These are phyloP conservation scores for Phrixothrix hirtus DNA, from an alignment of 2,888 invertebrate genomes.

Conservation along the genomic window DNA sequence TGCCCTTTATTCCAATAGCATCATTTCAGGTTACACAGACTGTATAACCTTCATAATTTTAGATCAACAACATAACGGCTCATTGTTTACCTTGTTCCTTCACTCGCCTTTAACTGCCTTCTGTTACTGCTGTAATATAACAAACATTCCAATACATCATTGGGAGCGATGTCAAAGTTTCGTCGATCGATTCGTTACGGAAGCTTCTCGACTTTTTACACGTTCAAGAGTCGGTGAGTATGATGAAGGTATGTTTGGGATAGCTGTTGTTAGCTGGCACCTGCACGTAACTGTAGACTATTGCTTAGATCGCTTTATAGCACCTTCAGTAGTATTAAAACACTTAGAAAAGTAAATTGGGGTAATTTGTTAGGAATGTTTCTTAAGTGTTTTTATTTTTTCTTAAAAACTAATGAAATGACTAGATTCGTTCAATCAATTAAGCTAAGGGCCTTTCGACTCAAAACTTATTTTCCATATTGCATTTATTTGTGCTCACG, in stretches of 20 bases:
- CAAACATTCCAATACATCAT: slow-evolving; percentile 79
- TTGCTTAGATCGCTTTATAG: background rate
- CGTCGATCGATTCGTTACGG: slow-evolving; percentile 86
- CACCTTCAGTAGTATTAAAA: background rate
- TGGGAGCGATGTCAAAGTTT: slow-evolving; percentile 91
- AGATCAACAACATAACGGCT: slow-evolving; percentile 86
- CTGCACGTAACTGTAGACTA: slow-evolving; percentile 4
- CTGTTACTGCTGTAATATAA: slow-evolving; percentile 88
- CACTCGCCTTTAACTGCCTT: slow-evolving; percentile 92
- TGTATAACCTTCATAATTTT: too few species aligned
- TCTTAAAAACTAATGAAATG: background rate
- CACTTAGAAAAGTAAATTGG: background rate
- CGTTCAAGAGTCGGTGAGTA: slow-evolving; percentile 78
- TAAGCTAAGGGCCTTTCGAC: too few species aligned
- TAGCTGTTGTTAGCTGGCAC: slow-evolving; percentile 24
- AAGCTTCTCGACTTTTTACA: slow-evolving; percentile 82
- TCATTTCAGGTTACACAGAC: too few species aligned
- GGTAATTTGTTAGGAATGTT: background rate
- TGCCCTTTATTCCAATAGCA: too few species aligned
- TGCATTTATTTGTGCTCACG: too few species aligned
- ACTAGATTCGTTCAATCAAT: too few species aligned
- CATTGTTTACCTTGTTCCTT: slow-evolving; percentile 92
- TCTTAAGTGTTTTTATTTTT: background rate
- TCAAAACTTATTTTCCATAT: too few species aligned
- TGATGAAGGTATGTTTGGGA: slow-evolving; percentile 46